A percentile compares a stretch with the other conserved stretches of the same genome.
Conservation (phyloP, 1,140 invertebrate species). For the Anastrepha obliqua region DNA sequence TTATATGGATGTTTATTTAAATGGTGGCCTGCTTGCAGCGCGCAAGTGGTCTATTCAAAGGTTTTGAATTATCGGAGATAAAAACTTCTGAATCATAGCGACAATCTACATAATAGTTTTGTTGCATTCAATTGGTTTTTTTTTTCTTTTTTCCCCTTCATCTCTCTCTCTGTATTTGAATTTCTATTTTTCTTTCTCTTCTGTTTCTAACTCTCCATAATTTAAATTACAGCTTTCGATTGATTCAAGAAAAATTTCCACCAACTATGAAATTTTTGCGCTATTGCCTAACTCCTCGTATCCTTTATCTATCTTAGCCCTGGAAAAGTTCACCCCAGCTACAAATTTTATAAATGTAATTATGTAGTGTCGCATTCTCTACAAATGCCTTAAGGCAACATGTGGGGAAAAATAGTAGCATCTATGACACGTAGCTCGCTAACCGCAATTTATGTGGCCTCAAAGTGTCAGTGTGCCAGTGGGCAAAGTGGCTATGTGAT, state of each 20-base stretch:
- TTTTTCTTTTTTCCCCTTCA: no score
- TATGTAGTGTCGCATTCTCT: neutral
- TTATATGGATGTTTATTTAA: no score
- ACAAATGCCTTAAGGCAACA: neutral
- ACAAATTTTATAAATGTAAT: neutral
- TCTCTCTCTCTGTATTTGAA: no score
- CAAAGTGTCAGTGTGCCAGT: slow-evolving; percentile 23
- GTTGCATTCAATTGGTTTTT: no score
- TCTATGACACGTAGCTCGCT: neutral
- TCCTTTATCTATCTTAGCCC: neutral
- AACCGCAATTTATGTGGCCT: slow-evolving; percentile 46
- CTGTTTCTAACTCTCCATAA: no score
- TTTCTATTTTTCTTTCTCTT: no score
- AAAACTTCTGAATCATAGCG: no score
- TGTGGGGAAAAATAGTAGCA: neutral
- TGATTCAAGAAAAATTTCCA: neutral
- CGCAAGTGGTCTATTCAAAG: no score
- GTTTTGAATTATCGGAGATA: no score
- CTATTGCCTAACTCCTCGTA: neutral
- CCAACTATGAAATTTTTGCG: neutral
- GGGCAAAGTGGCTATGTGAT: neutral
- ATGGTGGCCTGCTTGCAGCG: no score
- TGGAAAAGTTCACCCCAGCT: neutral
- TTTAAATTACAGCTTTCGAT: neutral
- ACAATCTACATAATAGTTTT: no score